Evolutionary conservation across 2,113 vertebrate genomes (phyloP), one percentile per base, ranked within the genome.

Genomic region (Candoia aspera): DNA sequence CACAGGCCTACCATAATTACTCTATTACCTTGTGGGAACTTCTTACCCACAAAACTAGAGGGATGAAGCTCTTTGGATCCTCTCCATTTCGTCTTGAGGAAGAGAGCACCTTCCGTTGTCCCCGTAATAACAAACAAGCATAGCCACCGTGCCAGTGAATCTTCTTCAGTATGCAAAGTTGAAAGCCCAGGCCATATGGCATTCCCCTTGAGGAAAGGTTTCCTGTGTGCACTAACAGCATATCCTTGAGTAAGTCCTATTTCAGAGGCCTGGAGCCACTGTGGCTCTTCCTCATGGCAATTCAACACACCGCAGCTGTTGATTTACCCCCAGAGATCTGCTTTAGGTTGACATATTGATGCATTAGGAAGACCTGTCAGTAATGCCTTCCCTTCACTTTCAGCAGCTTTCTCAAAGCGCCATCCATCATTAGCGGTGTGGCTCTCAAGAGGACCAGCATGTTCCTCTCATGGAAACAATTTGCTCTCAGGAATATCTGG

Each of bases 311-410:
- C 53, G 68, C 87, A 49, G 85, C 90, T 95, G 93, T 94, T 95
- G 93, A 94, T 95, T 96, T 95, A 92, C 90, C 94, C 90, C 64
- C 46, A 64, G 91, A 95, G 92, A 91, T 92, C 60, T 95, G 62
- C 90, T 55, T 55, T 92, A 90, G 53, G 46, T 42, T 94, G 94
- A 89, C 92, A 59, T 62, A 92, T 33, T 26, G 93, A 46, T 88
- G 13, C 6, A 42, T 86, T 53, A 90, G 93, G 15, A 94, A 94
- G 95, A 93, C 8, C 92, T 95, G 95, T 95, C 94, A 84, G n/a
- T 88, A 92, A 1, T 2, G 55, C 79, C 49, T 90, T 29, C 91
- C 60, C 93, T 95, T 84, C 73, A 92, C 89, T 95, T 93, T 53
- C 93, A 54, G 93, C 19, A 2, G 84, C 87, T 88, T 94, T 94